These are phyloP conservation scores for Falco punctatus DNA, from an alignment of 2,113 vertebrate species.

Conservation along the genomic window DNA sequence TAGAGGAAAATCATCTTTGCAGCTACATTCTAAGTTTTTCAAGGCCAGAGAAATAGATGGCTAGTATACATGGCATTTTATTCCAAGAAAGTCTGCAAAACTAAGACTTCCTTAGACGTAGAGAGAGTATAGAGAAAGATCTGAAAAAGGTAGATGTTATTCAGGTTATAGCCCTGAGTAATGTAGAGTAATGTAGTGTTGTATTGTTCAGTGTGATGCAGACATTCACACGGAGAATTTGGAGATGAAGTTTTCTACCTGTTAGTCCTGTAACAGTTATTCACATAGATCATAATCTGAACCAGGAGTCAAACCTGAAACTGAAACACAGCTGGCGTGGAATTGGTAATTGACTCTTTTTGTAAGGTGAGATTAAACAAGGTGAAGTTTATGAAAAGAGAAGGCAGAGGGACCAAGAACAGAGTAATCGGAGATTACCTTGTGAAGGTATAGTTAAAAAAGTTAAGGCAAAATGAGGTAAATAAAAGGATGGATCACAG, in stretches of 20 bases:
- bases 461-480: not conserved
- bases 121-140: not conserved
- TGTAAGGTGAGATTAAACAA: not conserved
- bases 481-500: not conserved
- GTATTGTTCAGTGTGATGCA: not conserved
- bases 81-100: not conserved
- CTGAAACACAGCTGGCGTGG: not conserved
- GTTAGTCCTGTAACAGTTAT: not conserved
- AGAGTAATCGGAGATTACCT: not conserved
- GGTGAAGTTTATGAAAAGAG: not conserved
- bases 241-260: not conserved
- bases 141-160: not conserved
- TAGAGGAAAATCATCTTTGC: not conserved
- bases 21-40: not conserved
- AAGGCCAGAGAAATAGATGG: not conserved
- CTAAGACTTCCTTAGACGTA: not conserved
- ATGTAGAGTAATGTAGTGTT: not conserved
- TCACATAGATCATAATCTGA: not conserved
- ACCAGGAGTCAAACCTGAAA: not conserved
- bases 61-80: not conserved
- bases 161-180: not conserved
- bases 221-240: not conserved
- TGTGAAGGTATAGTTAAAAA: not conserved
- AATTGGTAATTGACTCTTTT: not conserved
- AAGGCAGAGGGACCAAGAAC: not conserved